Percentiles rank a stretch among this genome's conserved stretches.
Conservation (phyloP, 1,140 invertebrate species). For the Trypoxylus dichotomus region DNA sequence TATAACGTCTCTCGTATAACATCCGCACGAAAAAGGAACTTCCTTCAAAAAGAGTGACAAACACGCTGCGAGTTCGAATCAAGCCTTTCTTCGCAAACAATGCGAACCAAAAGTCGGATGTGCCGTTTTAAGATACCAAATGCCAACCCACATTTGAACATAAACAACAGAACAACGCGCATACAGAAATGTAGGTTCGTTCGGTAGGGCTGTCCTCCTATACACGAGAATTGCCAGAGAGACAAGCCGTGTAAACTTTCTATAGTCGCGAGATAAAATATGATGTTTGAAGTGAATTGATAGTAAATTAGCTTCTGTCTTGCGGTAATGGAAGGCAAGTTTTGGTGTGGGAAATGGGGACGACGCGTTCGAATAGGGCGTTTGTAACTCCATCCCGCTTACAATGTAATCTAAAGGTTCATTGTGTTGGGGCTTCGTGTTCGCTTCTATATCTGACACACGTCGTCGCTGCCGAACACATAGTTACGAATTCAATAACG, state of each 20-base stretch:
- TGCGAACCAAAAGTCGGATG: slow-evolving; percentile 10
- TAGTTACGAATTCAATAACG: slow-evolving; percentile 31
- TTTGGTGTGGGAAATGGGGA: slow-evolving; percentile 24
- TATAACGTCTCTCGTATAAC: background rate
- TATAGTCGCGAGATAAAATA: slow-evolving; percentile 27
- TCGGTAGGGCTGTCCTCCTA: background rate
- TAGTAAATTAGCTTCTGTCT: slow-evolving; percentile 31
- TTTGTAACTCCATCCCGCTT: slow-evolving; percentile 32
- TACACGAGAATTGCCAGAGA: background rate
- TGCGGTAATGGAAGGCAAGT: slow-evolving; percentile 8
- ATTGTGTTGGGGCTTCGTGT: slow-evolving; percentile 38
- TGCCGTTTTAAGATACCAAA: slow-evolving; percentile 21
- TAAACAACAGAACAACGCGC: slow-evolving; percentile 7
- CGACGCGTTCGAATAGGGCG: background rate
- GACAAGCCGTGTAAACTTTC: slow-evolving; percentile 19
- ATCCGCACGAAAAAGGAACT: slow-evolving; percentile 16
- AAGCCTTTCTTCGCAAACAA: slow-evolving; percentile 12
- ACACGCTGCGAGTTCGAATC: background rate
- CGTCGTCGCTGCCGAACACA: slow-evolving; percentile 25
- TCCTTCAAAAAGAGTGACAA: slow-evolving; percentile 3
- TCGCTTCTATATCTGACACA: slow-evolving; percentile 39
- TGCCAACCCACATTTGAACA: slow-evolving; percentile 20
- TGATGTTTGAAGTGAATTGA: slow-evolving; percentile 29
- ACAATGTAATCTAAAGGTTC: slow-evolving; percentile 43
- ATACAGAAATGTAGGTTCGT: slow-evolving; percentile 6